Base-by-base conservation (phyloP, 2,888 invertebrate genomes). In the Punctoribates punctum region DNA sequence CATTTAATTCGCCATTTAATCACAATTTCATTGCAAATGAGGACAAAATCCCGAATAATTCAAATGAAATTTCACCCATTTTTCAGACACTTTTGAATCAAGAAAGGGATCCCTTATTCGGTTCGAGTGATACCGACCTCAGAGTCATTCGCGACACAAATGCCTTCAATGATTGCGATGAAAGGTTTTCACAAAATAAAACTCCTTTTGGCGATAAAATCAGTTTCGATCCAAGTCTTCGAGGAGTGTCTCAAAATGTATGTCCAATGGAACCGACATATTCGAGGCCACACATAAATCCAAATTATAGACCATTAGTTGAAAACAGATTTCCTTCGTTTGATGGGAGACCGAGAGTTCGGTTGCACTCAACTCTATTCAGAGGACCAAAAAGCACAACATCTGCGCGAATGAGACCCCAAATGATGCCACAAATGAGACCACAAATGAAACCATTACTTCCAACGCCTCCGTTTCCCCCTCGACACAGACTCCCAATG, bases 91-190 rank as follows among this genome's bases (percentile, higher is more conserved):
- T 27, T 11, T 42, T 72, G 1, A 20, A 15, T 15, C 72, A 15
- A 48, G 13, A 5, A 27, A 72, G 42, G 4, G 72, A 72, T 27
- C 15, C 23, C 0, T 48, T 72, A 20, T 72, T 72, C 15, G 72
- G 72, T 48, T 46, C 23, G 11, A 72, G 48, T 25, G 72, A 72
- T 72, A 72, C 72, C 23, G 72, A 72, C 27, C 72, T 72, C 0
- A 46, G 72, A 9, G 20, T 72, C 15, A 23, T 0, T 48, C 46
- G 23, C 15, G 25, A 72, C 25, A 34, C 29, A n/a, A 60, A 60
- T 27, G 27, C 29, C 1, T 72, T 46, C 48, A 72, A 72, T 38
- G 72, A 72, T 48, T 72, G 46, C 48, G 72, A 72, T 25, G 46
- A 67, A 34, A 5, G 42, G 13, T 13, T 42, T 42, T 13, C 11